Base-by-base conservation (phyloP, 1,140 invertebrate genomes). In the Drepana arcuata region DNA sequence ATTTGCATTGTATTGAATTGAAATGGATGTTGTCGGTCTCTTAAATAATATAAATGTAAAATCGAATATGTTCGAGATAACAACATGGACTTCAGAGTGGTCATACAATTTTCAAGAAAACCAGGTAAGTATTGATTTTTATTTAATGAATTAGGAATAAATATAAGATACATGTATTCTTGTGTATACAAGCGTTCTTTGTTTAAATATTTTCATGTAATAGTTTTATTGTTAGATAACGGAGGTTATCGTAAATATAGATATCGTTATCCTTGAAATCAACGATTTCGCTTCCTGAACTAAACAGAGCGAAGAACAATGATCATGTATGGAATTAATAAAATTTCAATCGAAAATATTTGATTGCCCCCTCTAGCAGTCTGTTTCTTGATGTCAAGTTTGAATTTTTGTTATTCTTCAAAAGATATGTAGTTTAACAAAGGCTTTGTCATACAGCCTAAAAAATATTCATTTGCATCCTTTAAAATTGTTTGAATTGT, bases 61-160 rank as follows among this genome's bases (percentile, higher is more conserved):
- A 58, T 48, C 71, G 13, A 70, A 80, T 29, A 71, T 80, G 71
- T 80, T 80, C 47, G 75, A 73, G 14, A 65, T 80, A 5, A 74
- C 68, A 60, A 81, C 77, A 26, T 81, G 77, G 77, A 81, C 77
- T 11, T 65, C 73, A 0, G 71, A 81, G 24, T 81, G 73, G 77
- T 66, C 77, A 0, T 64, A 77, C 39, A 80, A 69, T 63, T 78
- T 78, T 50, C 69, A 78, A 63, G 73, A 81, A 39, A 78, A 81
- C 47, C 73, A 78, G 62, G 73, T 80, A 52, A 64, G 71, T 74
- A 69, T 77, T 69, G 73, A 73, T 78, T 73, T 63, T 63, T 42
- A 25, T 35, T 34, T 24, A 14, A 15, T 21, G 7, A 12, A 27
- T 32, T 27, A 15, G 18, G 7, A 24, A 34, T 16, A 27, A 35